phyloP scores from a whole-genome alignment of 2,888 invertebrate genomes.

The Tachystola acroxantha region DNA sequence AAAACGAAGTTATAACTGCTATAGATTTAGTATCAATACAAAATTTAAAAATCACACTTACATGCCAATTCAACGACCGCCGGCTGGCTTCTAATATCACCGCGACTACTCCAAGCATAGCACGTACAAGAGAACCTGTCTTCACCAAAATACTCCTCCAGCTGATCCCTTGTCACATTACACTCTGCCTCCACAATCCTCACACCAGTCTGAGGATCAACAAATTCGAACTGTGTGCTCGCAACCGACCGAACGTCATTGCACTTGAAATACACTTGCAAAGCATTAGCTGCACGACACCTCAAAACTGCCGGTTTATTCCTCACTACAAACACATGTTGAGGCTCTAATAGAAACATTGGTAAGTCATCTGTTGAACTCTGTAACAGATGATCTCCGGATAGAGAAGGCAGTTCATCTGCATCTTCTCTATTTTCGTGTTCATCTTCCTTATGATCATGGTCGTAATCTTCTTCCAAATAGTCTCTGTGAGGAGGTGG shows the following conservation, averaged over 20 bases:
- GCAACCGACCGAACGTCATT: conserved; percentile 87
- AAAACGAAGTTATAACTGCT: too few species aligned
- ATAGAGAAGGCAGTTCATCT: conserved; percentile 68
- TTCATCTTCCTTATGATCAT: conserved; percentile 62
- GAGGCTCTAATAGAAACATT: conserved; percentile 92
- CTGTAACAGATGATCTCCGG: conserved; percentile 66
- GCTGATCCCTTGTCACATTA: conserved; percentile 92
- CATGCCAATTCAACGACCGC: conserved; percentile 95
- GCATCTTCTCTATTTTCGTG: conserved; percentile 70
- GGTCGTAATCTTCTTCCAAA: conserved; percentile 63
- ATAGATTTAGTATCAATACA: too few species aligned
- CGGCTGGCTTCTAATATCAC: conserved; percentile 91
- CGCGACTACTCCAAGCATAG: conserved; percentile 93
- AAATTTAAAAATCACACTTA: conserved; percentile 83
- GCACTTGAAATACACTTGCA: conserved; percentile 93
- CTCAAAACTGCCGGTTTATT: conserved; percentile 92
- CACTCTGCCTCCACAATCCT: conserved; percentile 92
- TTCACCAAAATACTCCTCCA: conserved; percentile 95
- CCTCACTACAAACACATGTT: conserved; percentile 93
- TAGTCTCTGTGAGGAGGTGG: conserved; percentile 60
- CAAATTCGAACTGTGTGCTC: conserved; percentile 87
- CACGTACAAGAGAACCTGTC: conserved; percentile 96
- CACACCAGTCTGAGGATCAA: conserved; percentile 93
- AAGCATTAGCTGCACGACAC: conserved; percentile 94
- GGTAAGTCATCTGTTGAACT: conserved; percentile 85